phyloP scores from a whole-genome alignment of 1,140 invertebrate genomes.

The Bombyx mandarina region DNA sequence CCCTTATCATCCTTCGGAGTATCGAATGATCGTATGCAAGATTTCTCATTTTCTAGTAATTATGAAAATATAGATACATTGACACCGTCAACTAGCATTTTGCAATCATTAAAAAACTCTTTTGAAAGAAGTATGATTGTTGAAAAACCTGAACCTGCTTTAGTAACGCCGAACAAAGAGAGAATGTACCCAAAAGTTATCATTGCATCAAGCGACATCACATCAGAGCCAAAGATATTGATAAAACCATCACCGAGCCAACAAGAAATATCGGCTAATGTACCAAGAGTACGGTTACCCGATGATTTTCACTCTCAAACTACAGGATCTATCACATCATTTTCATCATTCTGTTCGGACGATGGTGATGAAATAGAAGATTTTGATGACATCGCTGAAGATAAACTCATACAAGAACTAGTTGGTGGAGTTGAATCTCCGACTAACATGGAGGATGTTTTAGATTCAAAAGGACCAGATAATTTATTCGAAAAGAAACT shows the following conservation, averaged over 20 bases:
- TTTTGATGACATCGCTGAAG: slow-evolving; percentile 45
- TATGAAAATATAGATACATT: slow-evolving; percentile 55
- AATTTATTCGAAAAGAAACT: slow-evolving; percentile 57
- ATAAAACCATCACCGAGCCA: slow-evolving; percentile 47
- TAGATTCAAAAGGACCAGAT: slow-evolving; percentile 67
- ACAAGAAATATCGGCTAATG: slow-evolving; percentile 36
- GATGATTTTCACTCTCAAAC: slow-evolving; percentile 55
- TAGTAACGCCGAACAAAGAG: slow-evolving; percentile 16
- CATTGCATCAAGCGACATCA: slow-evolving; percentile 44
- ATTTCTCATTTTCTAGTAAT: slow-evolving; percentile 24
- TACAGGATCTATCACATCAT: slow-evolving; percentile 44
- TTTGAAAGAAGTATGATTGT: slow-evolving; percentile 24
- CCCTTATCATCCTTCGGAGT: slow-evolving; percentile 48
- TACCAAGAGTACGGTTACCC: slow-evolving; percentile 47
- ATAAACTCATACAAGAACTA: slow-evolving; percentile 53
- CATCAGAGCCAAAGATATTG: slow-evolving; percentile 41
- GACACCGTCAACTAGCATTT: slow-evolving; percentile 21
- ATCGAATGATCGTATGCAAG: slow-evolving; percentile 22
- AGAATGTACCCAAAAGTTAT: slow-evolving; percentile 56
- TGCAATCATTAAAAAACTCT: slow-evolving; percentile 24
- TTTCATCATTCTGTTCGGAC: slow-evolving; percentile 54
- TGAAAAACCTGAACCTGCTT: slow-evolving; percentile 14
- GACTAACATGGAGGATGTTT: slow-evolving; percentile 43
- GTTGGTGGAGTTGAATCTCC: slow-evolving; percentile 57
- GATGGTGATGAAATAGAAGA: slow-evolving; percentile 52